Conservation (phyloP, 2,888 invertebrate genomes). For the Heliconius ismenius region DNA sequence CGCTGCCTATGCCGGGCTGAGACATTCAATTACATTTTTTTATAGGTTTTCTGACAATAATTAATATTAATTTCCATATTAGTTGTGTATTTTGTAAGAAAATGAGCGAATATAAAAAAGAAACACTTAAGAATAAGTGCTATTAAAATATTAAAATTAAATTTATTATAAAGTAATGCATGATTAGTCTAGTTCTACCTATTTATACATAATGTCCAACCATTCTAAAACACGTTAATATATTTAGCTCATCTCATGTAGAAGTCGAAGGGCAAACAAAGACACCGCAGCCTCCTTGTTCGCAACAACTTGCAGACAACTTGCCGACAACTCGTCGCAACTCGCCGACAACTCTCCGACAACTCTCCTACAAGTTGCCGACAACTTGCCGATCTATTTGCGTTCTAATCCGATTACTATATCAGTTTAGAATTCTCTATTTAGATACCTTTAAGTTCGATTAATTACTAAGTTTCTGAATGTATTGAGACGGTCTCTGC, state of each 20-base stretch:
- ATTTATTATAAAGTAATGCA: too few relatives aligned
- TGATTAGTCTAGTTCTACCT: too few relatives aligned
- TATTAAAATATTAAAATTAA: too few relatives aligned
- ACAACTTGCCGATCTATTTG: constrained; percentile 61
- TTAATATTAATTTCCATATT: too few relatives aligned
- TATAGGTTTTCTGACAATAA: too few relatives aligned
- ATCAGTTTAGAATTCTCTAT: constrained; percentile 39
- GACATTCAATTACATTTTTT: too few relatives aligned
- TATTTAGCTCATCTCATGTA: constrained; percentile 37
- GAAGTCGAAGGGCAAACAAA: constrained; percentile 65
- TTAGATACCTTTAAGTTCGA: constrained; percentile 41
- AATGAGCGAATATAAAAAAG: too few relatives aligned
- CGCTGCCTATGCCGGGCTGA: too few relatives aligned
- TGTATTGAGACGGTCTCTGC: constrained; percentile 25
- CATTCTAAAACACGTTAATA: constrained; percentile 17
- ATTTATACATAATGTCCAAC: neutral
- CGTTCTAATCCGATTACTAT: constrained; percentile 49
- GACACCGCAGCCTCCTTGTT: constrained; percentile 49
- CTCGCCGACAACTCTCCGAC: constrained; percentile 52
- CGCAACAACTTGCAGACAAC: constrained; percentile 45
- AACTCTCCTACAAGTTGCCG: constrained; percentile 50
- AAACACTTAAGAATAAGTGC: too few relatives aligned
- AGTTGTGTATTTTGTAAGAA: too few relatives aligned
- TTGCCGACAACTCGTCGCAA: constrained; percentile 52
- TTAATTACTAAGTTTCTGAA: constrained; percentile 30